phyloP scores from a whole-genome alignment of 2,113 vertebrate species.

The Chaetorhynchus papuensis region DNA sequence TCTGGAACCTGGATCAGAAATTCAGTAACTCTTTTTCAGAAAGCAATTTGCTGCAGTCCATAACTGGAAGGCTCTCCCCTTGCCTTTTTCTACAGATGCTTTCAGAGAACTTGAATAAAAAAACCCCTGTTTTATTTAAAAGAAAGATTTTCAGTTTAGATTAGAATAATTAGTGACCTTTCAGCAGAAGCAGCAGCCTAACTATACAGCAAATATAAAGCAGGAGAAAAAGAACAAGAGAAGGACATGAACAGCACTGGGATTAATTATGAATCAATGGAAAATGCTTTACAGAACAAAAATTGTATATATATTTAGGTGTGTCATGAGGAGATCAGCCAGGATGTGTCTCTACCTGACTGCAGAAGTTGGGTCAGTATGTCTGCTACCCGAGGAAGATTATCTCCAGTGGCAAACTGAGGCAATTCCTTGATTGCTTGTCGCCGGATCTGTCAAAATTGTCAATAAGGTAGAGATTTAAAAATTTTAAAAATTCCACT shows the following conservation, averaged over 20 bases:
- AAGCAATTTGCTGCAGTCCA: neutral
- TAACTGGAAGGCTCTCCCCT: neutral
- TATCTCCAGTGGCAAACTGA: constrained; percentile 93
- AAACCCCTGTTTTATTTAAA: neutral
- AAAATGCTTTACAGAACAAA: neutral
- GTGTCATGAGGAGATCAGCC: neutral
- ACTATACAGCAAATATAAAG: neutral
- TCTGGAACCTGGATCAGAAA: neutral
- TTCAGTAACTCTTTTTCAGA: neutral
- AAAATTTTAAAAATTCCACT: neutral
- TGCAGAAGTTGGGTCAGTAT: constrained; percentile 95
- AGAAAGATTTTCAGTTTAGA: neutral
- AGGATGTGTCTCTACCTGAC: constrained; percentile 77
- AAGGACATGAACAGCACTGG: neutral
- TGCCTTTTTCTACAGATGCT: neutral
- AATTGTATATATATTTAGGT: neutral
- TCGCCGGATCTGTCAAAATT: constrained; percentile 83
- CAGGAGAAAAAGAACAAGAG: neutral
- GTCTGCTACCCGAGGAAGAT: constrained; percentile 92
- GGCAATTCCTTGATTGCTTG: constrained; percentile 97
- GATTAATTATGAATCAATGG: neutral
- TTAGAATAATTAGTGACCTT: neutral
- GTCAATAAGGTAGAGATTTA: neutral
- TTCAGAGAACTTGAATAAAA: neutral
- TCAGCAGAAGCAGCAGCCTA: neutral